Evolutionary conservation across 1,140 invertebrate species (phyloP).

Genomic region (Zaprionus africanus): DNA sequence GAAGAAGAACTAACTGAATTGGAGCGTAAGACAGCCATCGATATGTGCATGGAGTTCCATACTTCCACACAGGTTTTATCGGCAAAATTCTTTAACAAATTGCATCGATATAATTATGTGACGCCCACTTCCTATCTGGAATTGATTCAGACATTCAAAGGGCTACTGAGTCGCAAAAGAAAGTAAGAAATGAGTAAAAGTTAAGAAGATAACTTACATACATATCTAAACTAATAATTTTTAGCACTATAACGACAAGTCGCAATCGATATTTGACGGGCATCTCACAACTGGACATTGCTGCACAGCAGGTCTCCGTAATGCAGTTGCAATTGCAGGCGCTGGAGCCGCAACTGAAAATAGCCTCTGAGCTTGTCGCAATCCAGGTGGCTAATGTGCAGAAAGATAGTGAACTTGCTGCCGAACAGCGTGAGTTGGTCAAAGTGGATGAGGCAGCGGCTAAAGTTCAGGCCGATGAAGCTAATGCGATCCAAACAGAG

Average conservation of each 20-base stretch:
- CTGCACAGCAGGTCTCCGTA: constrained; percentile 91
- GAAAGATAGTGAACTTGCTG: constrained; percentile 88
- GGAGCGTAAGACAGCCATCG: constrained; percentile 90
- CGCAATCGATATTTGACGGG: constrained; percentile 93
- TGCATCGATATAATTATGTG: constrained; percentile 94
- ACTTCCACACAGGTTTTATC: constrained; percentile 92
- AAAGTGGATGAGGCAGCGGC: constrained; percentile 88
- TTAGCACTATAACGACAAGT: constrained; percentile 85
- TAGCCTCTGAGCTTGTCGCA: constrained; percentile 88
- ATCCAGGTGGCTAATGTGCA: constrained; percentile 89
- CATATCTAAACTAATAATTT: constrained; percentile 12
- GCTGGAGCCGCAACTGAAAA: constrained; percentile 94
- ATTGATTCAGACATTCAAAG: constrained; percentile 95
- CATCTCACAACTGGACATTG: constrained; percentile 93
- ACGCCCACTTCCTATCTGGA: constrained; percentile 98
- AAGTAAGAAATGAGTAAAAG: constrained; percentile 70
- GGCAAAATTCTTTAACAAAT: constrained; percentile 88
- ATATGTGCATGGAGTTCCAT: constrained; percentile 96
- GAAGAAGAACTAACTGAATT: constrained; percentile 92
- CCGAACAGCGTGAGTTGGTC: constrained; percentile 85
- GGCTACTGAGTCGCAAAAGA: constrained; percentile 91
- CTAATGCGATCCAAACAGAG: constrained; percentile 96
- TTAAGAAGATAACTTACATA: too few species aligned
- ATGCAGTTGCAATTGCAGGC: constrained; percentile 93
- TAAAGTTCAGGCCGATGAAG: constrained; percentile 90